Evolutionary conservation across 2,113 vertebrate genomes (phyloP).

Genomic region (Motacilla alba): DNA sequence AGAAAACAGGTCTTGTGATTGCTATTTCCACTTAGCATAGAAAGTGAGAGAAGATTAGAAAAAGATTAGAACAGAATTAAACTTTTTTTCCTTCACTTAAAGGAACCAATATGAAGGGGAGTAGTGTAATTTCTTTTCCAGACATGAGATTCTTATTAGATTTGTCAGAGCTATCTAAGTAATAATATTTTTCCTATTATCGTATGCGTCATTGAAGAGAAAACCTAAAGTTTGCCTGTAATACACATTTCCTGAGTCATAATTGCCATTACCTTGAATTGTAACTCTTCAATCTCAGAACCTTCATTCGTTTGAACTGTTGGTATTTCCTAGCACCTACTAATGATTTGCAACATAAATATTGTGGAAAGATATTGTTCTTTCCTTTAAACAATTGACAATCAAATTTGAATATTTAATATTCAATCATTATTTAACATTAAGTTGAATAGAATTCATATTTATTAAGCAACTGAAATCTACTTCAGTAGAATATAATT

Average conservation of each 20-base stretch:
- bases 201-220: background rate
- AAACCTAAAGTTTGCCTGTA: background rate
- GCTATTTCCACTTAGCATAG: background rate
- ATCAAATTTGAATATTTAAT: background rate
- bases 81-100: background rate
- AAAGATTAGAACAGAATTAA: background rate
- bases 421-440: background rate
- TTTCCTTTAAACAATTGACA: background rate
- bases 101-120: background rate
- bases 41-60: background rate
- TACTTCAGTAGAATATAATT: background rate
- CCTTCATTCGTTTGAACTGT: background rate
- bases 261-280: background rate
- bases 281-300: background rate
- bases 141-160: background rate
- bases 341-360: background rate
- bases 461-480: background rate
- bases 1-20: background rate
- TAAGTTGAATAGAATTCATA: background rate
- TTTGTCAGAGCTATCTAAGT: background rate
- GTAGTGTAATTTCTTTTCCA: background rate
- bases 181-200: background rate
- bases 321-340: background rate
- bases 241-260: constrained; percentile 13
- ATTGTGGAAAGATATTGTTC: background rate